Evolutionary conservation across 2,797 vertebrate genomes (phyloP).

Genomic region (Lithobates sylvaticus): DNA sequence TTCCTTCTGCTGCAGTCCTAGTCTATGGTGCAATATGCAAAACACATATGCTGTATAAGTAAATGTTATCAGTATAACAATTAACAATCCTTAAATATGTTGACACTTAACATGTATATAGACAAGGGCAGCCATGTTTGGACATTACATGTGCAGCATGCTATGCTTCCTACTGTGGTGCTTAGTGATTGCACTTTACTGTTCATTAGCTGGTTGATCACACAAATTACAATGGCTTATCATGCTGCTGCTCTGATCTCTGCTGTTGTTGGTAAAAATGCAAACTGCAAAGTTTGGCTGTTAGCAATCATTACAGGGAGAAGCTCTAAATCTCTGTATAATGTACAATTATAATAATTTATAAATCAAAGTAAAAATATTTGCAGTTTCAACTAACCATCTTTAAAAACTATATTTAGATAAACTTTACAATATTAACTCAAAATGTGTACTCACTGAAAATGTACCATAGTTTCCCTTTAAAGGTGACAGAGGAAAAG

Average conservation of each 20-base stretch:
- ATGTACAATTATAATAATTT: background rate
- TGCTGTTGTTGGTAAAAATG: background rate
- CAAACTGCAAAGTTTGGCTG: background rate
- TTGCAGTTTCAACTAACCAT: too few species aligned
- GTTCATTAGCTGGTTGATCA: background rate
- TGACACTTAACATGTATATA: too few species aligned
- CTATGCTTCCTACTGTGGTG: background rate
- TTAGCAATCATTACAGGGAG: too few species aligned
- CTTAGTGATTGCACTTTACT: background rate
- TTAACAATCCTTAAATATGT: too few species aligned
- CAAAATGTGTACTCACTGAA: background rate
- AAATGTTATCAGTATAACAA: too few species aligned
- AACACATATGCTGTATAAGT: too few species aligned
- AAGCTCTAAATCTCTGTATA: background rate
- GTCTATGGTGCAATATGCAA: too few species aligned
- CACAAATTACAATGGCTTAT: background rate
- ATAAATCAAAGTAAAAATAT: too few species aligned
- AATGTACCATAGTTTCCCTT: conserved; percentile 65
- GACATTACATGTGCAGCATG: too few species aligned
- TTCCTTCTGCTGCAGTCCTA: too few species aligned
- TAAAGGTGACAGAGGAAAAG: conserved; percentile 80
- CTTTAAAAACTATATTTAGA: background rate
- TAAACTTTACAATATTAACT: conserved; percentile 51
- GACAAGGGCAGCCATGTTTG: too few species aligned
- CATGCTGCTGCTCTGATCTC: too few species aligned